These are phyloP conservation scores for Percina caprodes DNA, from an alignment of 2,113 vertebrate species.

Conservation along the genomic window DNA sequence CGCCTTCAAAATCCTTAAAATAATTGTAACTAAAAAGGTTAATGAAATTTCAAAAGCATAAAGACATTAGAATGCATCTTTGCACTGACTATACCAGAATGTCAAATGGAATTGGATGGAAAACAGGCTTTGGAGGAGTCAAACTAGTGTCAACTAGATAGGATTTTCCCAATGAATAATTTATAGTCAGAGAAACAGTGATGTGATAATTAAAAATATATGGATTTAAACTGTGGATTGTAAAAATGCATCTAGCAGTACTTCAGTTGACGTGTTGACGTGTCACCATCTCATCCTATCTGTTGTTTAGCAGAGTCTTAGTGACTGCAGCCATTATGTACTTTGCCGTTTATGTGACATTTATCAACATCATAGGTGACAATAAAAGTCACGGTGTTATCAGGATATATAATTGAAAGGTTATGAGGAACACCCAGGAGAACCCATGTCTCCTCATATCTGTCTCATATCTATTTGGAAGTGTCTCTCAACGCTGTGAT, in stretches of 20 bases:
- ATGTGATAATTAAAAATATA: slow-evolving; percentile 47
- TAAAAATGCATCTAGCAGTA: slow-evolving; percentile 22
- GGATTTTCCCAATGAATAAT: slow-evolving; percentile 43
- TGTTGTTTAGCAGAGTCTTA: slow-evolving; percentile 26
- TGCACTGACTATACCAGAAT: slow-evolving; percentile 40
- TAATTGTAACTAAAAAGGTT: slow-evolving; percentile 77
- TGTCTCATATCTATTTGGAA: slow-evolving; percentile 60
- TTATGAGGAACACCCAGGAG: slow-evolving; percentile 60
- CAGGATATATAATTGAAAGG: slow-evolving; percentile 63
- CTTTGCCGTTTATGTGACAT: slow-evolving; percentile 61
- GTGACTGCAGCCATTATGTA: slow-evolving; percentile 29
- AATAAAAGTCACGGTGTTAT: slow-evolving; percentile 56
- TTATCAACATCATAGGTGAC: slow-evolving; percentile 69
- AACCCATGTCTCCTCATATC: slow-evolving; percentile 60
- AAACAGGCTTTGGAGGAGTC: slow-evolving; percentile 41
- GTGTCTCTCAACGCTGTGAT: slow-evolving; percentile 58
- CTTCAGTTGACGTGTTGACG: slow-evolving; percentile 17
- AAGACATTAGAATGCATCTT: slow-evolving; percentile 65
- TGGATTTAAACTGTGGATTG: slow-evolving; percentile 48
- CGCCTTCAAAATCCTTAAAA: slow-evolving; percentile 63
- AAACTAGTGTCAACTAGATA: slow-evolving; percentile 44
- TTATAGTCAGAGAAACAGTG: slow-evolving; percentile 35
- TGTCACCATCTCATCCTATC: slow-evolving; percentile 23
- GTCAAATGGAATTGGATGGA: slow-evolving; percentile 53
- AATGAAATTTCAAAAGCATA: slow-evolving; percentile 79